A percentile compares a stretch with the other conserved stretches of the same genome.
Conservation (phyloP, 2,113 vertebrate species). For the Nematolebias whitei region DNA sequence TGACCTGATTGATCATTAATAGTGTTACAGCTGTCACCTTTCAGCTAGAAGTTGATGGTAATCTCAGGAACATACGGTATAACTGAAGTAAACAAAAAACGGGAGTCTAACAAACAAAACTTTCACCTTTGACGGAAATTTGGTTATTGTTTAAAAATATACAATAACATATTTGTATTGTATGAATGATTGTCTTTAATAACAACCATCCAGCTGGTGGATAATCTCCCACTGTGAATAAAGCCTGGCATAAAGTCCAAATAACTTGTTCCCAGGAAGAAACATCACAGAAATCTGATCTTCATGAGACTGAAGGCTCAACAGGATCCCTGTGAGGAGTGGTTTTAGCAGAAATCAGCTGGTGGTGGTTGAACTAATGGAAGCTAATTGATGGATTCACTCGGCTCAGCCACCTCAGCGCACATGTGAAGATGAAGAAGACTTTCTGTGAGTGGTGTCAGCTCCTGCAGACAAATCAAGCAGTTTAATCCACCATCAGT, state of each 20-base stretch:
- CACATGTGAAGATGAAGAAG: too few species aligned
- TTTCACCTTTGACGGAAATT: too few species aligned
- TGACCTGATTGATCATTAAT: too few species aligned
- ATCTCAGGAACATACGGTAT: too few species aligned
- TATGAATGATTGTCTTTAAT: too few species aligned
- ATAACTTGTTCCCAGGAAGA: neutral
- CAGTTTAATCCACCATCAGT: conserved; percentile 17
- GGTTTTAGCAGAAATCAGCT: conserved; percentile 37
- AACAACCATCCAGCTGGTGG: neutral
- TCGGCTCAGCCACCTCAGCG: conserved; percentile 35
- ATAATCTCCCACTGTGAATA: conserved; percentile 2
- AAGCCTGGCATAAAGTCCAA: neutral
- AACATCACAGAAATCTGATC: neutral
- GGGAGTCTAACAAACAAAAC: too few species aligned
- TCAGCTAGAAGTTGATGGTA: too few species aligned
- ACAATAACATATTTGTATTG: too few species aligned
- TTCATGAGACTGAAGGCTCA: neutral
- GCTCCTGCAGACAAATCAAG: conserved; percentile 43
- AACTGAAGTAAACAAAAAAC: too few species aligned
- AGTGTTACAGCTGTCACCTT: too few species aligned
- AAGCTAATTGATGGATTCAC: conserved; percentile 53
- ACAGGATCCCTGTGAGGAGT: conserved; percentile 7
- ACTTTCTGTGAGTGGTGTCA: neutral
- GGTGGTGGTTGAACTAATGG: conserved; percentile 57
- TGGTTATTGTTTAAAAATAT: too few species aligned